Conservation (phyloP, 2,113 vertebrate species). For the Anolis carolinensis region DNA sequence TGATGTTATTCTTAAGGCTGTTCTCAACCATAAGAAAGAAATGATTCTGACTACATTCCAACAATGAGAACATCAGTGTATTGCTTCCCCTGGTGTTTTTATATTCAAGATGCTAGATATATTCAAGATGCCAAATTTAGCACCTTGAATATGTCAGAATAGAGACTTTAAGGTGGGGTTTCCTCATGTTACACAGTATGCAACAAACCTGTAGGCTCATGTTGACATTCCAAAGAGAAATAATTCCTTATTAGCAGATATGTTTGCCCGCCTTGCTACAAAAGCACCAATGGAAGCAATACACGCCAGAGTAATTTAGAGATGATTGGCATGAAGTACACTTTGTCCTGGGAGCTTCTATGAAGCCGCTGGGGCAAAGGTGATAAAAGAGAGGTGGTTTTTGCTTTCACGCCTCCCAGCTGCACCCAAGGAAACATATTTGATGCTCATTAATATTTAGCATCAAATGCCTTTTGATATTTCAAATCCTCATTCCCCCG, state of each 20-base stretch:
- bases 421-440: constrained; percentile 1
- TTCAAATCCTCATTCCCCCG: neutral
- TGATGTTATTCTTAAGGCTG: neutral
- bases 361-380: neutral
- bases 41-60: constrained; percentile 11
- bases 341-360: neutral
- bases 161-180: neutral
- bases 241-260: neutral
- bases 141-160: neutral
- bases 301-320: neutral
- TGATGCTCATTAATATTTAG: neutral
- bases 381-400: constrained; percentile 5
- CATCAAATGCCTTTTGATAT: constrained; percentile 8
- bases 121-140: neutral
- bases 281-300: fast-evolving
- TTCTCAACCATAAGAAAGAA: constrained; percentile 5
- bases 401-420: neutral
- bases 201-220: neutral
- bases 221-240: neutral
- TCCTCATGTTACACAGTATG: neutral
- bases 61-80: neutral
- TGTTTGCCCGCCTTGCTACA: neutral
- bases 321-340: neutral
- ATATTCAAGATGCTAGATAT: too few relatives aligned
- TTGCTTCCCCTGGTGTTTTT: too few relatives aligned